A percentile compares a stretch with the other conserved stretches of the same genome.
Evolutionary conservation across 1,140 invertebrate genomes (phyloP).

Genomic region (Alviniconcha marisindica): DNA sequence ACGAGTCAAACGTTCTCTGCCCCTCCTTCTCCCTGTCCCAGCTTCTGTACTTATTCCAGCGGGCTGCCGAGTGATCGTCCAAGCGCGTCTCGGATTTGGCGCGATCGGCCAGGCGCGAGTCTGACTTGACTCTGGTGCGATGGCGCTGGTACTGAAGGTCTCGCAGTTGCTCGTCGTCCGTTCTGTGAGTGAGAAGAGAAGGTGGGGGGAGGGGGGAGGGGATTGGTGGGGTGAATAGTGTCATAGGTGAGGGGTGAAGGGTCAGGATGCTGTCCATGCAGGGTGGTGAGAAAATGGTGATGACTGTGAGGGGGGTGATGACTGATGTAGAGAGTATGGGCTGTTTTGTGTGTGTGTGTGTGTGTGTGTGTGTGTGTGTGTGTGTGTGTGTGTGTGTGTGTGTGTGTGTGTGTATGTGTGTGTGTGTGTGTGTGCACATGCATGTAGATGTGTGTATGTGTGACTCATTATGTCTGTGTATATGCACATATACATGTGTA

Average conservation of each 20-base stretch:
- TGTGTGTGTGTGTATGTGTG: too few species aligned
- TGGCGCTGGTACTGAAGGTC: conserved; percentile 46
- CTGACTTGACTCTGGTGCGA: conserved; percentile 4
- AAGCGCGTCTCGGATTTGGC: conserved; percentile 50
- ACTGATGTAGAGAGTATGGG: too few species aligned
- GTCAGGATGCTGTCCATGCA: too few species aligned
- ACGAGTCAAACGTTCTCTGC: conserved; percentile 55
- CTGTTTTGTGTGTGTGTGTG: too few species aligned
- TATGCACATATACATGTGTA: neutral
- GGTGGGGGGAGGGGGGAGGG: neutral
- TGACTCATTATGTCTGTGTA: neutral
- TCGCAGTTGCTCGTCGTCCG: conserved; percentile 60
- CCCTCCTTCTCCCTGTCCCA: conserved; percentile 42
- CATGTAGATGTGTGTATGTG: neutral
- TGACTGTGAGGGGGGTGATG: too few species aligned
- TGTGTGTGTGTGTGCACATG: neutral
- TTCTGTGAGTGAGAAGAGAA: conserved; percentile 50
- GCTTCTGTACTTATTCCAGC: conserved; percentile 43
- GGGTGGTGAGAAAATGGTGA: too few species aligned
- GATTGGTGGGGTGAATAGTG: neutral
- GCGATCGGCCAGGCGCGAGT: neutral
- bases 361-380: conserved; percentile 22
- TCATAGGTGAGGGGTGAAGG: too few species aligned
- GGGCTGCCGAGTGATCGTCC: conserved; percentile 30
- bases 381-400: neutral